phyloP scores from a whole-genome alignment of 2,797 vertebrate genomes.

The Micromesistius poutassou region DNA sequence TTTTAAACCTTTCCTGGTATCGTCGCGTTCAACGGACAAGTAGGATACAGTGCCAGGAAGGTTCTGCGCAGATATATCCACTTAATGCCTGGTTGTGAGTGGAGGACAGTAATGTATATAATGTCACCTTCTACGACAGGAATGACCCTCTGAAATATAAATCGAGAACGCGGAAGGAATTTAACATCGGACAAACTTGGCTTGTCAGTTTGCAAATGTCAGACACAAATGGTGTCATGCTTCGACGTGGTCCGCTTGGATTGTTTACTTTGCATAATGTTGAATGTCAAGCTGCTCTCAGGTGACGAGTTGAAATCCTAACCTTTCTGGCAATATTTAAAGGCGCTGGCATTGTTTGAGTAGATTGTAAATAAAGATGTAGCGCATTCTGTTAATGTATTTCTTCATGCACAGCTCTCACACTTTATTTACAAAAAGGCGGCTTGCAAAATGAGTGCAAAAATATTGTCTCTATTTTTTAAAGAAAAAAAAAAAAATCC shows the following conservation, averaged over 20 bases:
- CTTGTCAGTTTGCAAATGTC: conserved; percentile 7
- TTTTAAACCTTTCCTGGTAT: neutral
- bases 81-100: neutral
- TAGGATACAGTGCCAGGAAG: neutral
- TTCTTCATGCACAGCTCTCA: neutral
- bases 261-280: conserved; percentile 10
- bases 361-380: neutral
- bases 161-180: neutral
- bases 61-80: neutral
- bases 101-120: neutral
- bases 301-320: neutral
- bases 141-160: neutral
- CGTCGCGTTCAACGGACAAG: neutral
- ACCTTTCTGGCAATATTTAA: conserved; percentile 4
- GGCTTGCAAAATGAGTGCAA: no score
- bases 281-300: conserved; percentile 8
- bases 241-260: neutral
- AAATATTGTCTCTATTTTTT: neutral
- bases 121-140: neutral
- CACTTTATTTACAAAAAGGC: neutral
- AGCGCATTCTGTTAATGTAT: neutral
- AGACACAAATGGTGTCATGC: conserved; percentile 10
- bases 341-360: neutral
- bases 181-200: neutral
- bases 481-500: neutral